Conservation (phyloP, 2,797 vertebrate species). For the Micromesistius poutassou region DNA sequence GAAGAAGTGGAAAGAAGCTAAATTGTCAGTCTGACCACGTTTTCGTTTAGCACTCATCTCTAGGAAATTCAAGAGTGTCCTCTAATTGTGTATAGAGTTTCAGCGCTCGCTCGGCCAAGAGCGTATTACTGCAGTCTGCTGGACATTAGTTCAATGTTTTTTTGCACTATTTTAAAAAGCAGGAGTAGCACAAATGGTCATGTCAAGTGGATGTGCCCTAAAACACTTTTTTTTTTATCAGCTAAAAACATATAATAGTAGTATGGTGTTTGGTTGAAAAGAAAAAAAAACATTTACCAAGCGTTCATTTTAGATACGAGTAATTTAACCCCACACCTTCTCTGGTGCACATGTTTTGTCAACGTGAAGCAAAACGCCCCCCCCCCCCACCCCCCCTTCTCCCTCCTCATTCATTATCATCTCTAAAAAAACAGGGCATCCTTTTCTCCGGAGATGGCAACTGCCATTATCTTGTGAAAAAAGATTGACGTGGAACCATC, state of each 20-base stretch:
- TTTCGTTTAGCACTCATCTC: constrained; percentile 68
- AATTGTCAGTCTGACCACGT: constrained; percentile 70
- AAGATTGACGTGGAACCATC: constrained; percentile 55
- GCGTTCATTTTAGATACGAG: neutral
- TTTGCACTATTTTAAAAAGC: constrained; percentile 48
- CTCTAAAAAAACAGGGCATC: constrained; percentile 40
- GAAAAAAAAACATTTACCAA: neutral
- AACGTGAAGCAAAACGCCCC: neutral
- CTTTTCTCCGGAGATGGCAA: neutral
- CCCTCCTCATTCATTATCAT: neutral
- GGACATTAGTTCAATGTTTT: constrained; percentile 44
- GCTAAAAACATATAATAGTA: neutral
- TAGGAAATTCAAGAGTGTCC: constrained; percentile 67
- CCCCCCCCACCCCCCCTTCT: neutral
- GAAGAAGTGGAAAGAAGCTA: constrained; percentile 49
- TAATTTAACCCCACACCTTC: neutral
- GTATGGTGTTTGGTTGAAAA: neutral
- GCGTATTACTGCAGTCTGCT: constrained; percentile 43
- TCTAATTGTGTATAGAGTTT: constrained; percentile 68
- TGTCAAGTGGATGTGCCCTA: constrained; percentile 42
- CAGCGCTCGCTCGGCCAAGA: constrained; percentile 48
- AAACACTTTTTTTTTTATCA: neutral
- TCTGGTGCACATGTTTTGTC: neutral
- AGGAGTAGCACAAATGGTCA: constrained; percentile 45
- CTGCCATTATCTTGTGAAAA: constrained; percentile 49